Conservation (phyloP, 2,888 invertebrate species). For the Siphonodentalium dalli region DNA sequence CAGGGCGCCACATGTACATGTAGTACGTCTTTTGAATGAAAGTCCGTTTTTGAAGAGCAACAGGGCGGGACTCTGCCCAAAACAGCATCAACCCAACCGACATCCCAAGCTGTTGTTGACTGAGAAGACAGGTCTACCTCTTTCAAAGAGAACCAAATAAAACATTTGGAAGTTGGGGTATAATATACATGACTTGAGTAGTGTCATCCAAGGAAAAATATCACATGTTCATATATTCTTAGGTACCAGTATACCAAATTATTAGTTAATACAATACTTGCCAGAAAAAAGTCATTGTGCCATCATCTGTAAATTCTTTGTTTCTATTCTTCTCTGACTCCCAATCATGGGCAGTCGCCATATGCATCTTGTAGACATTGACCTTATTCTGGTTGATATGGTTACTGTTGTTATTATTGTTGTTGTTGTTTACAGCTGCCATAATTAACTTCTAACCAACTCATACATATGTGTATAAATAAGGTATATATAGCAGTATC, state of each 20-base stretch:
- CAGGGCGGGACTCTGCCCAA: too few species aligned
- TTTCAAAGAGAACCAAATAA: too few species aligned
- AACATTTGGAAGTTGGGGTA: too few species aligned
- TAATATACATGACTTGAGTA: too few species aligned
- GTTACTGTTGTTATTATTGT: not conserved
- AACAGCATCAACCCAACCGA: too few species aligned
- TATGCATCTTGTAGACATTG: slow-evolving; percentile 33
- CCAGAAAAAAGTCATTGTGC: slow-evolving; percentile 69
- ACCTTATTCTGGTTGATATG: slow-evolving; percentile 5
- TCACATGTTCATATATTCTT: too few species aligned
- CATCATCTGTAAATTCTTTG: slow-evolving; percentile 67
- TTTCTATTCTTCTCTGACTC: slow-evolving; percentile 61
- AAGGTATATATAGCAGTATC: not conserved
- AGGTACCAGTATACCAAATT: not conserved
- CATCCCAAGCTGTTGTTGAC: too few species aligned
- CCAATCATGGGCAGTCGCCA: slow-evolving; percentile 64
- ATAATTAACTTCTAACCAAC: slow-evolving; percentile 2
- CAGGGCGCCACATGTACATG: too few species aligned
- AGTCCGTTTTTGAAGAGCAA: too few species aligned
- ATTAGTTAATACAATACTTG: slow-evolving; percentile 35
- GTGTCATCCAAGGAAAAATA: too few species aligned
- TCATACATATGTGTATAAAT: not conserved
- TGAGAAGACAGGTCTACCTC: too few species aligned
- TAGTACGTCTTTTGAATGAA: too few species aligned
- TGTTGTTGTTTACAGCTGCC: slow-evolving; percentile 20